Base-by-base conservation (phyloP, 2,113 vertebrate species). In the Orcinus orca region DNA sequence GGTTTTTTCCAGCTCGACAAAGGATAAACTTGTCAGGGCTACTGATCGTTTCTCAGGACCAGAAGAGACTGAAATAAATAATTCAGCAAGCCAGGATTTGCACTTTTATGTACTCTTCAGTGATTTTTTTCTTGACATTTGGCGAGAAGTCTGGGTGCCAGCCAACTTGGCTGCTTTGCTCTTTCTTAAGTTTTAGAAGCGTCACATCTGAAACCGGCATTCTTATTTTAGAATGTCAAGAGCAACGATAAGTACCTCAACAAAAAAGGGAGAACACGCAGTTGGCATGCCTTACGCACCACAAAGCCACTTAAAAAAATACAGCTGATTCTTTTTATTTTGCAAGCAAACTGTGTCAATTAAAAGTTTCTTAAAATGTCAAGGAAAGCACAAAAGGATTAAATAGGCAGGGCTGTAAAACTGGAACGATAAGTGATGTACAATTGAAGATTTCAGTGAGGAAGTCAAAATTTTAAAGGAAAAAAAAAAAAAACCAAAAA, bases 321-420 rank as follows among this genome's bases (percentile, higher is more conserved):
- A 97, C 12, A 93, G 41, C 63, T 81, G 88, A 38, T 88, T 60
- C 65, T 80, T 86, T 73, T 83, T 88, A 83, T 93, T 97, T 96
- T 94, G 62, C 82, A 95, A 97, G 91, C 68, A 97, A 94, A 95
- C 71, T 74, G 0, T 79, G 53, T 93, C 93, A 93, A 79, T 89
- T 90, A 95, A 90, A 97, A 97, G 76, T 90, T 79, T 90, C 84
- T 97, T 95, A 77, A 91, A 93, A 60, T 83, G 93, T 96, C 96
- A 89, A 95, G 86, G 93, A 94, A 95, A 74, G 50, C 81, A 82
- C 15, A 36, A 47, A 20, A 88, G 47, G 41, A 73, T 41, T 63
- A 90, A 93, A 82, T 1, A 82, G 65, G 71, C 68, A 96, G 80
- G 71, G 70, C 15, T 68, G 44, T 50, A 83, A 96, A 83, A 89